These are phyloP conservation scores for Elgonia sp. DNA, from an alignment of 2,888 invertebrate species.

Conservation along the genomic window DNA sequence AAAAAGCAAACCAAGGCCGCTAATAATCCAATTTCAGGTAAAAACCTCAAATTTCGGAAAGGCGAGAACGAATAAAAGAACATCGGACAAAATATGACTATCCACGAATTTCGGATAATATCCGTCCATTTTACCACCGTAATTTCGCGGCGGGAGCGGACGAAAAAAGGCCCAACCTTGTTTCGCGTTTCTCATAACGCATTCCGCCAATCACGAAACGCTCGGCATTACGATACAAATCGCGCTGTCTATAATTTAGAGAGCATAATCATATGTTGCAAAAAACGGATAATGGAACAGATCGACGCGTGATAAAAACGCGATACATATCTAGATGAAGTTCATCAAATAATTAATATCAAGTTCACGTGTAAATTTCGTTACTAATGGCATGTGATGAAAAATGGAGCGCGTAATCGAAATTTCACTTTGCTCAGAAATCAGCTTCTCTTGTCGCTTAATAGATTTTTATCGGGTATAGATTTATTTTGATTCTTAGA, in stretches of 20 bases:
- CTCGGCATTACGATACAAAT: conserved; percentile 68
- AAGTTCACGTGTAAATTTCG: conserved; percentile 61
- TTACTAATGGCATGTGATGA: conserved; percentile 50
- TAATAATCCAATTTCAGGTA: conserved; percentile 68
- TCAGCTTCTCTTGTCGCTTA: conserved; percentile 8
- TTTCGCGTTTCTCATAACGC: conserved; percentile 71
- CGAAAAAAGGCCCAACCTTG: conserved; percentile 61
- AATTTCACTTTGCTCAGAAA: conserved; percentile 40
- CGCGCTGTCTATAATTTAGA: conserved; percentile 71
- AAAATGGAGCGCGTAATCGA: conserved; percentile 59
- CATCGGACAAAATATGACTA: conserved; percentile 65
- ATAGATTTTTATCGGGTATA: conserved; percentile 26
- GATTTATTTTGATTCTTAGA: too few species aligned
- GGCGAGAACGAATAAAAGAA: conserved; percentile 47
- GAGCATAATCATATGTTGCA: conserved; percentile 70
- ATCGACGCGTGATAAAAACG: conserved; percentile 67
- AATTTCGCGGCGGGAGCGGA: conserved; percentile 57
- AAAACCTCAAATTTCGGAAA: conserved; percentile 63
- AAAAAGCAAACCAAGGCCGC: conserved; percentile 41
- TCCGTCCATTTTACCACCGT: conserved; percentile 64
- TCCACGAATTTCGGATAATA: conserved; percentile 67
- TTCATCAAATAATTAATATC: conserved; percentile 68
- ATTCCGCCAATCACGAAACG: conserved; percentile 70
- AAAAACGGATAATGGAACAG: conserved; percentile 71
- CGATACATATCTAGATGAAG: conserved; percentile 67